Conservation (phyloP, 2,113 vertebrate species). For the Sigmodon hispidus region DNA sequence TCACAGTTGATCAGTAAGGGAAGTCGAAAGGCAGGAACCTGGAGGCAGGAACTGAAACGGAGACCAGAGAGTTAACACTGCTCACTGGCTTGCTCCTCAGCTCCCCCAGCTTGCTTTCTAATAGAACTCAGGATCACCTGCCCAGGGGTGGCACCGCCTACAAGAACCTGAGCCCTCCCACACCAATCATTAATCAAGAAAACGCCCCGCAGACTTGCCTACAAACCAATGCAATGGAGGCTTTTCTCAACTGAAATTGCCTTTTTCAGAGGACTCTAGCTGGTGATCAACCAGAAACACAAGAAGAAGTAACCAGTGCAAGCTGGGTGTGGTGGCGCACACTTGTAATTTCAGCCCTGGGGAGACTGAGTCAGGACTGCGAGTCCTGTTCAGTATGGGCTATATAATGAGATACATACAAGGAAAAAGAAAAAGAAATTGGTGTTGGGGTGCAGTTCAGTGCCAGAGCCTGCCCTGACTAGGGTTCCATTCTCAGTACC, state of each 20-base stretch:
- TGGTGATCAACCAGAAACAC: not conserved
- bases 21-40: not conserved
- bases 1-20: not conserved
- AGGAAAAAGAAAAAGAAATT: not conserved
- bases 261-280: not conserved
- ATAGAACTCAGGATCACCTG: not conserved
- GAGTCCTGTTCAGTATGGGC: not conserved
- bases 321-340: not conserved
- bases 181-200: not conserved
- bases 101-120: not conserved
- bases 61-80: not conserved
- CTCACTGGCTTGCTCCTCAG: not conserved
- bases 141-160: rapidly evolving
- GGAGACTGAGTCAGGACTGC: not conserved
- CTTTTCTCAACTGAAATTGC: not conserved
- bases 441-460: not conserved
- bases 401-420: not conserved
- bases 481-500: not conserved
- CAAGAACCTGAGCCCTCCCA: not conserved
- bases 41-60: not conserved
- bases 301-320: not conserved
- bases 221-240: not conserved
- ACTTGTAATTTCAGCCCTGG: not conserved
- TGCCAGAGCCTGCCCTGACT: not conserved
- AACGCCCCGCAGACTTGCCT: not conserved